Percentiles rank a stretch among this genome's conserved stretches.
These are phyloP conservation scores for Fistularia commersonii DNA, from an alignment of 2,797 vertebrate species.

Conservation along the genomic window DNA sequence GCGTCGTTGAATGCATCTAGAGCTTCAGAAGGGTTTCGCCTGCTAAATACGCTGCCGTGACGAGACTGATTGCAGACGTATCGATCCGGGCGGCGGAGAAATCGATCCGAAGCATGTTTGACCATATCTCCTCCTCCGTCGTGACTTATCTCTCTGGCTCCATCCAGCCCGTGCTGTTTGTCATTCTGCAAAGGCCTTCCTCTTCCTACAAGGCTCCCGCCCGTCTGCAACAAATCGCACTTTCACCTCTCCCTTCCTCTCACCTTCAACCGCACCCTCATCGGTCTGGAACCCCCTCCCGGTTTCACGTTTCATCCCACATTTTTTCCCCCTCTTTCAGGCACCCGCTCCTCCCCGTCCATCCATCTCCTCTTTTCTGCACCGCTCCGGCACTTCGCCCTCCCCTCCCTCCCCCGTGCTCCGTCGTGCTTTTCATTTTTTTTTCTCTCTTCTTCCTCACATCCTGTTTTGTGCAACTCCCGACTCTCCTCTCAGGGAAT, in stretches of 20 bases:
- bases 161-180: conserved; percentile 24
- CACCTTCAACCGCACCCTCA: conserved; percentile 15
- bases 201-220: conserved; percentile 28
- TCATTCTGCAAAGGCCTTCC: conserved; percentile 25
- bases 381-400: too few relatives aligned
- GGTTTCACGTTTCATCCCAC: conserved; percentile 3
- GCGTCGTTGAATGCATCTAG: conserved; percentile 37
- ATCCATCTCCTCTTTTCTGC: too few relatives aligned
- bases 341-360: conserved; percentile 2
- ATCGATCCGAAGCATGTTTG: conserved; percentile 51
- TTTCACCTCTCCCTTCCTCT: conserved; percentile 23
- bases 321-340: conserved; percentile 1
- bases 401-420: too few relatives aligned
- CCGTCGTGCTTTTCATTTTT: too few relatives aligned
- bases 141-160: conserved; percentile 36
- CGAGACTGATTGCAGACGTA: conserved; percentile 47
- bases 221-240: conserved; percentile 29
- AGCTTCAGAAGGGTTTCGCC: too few relatives aligned
- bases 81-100: conserved; percentile 51
- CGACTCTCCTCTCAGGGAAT: too few relatives aligned
- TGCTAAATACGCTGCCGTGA: too few relatives aligned
- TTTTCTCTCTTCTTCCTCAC: too few relatives aligned
- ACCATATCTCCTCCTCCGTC: conserved; percentile 47
- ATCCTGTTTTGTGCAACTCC: too few relatives aligned
- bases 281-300: conserved; percentile 10